Evolutionary conservation across 2,113 vertebrate species (phyloP).

Genomic region (Forbesichthys agassizii): DNA sequence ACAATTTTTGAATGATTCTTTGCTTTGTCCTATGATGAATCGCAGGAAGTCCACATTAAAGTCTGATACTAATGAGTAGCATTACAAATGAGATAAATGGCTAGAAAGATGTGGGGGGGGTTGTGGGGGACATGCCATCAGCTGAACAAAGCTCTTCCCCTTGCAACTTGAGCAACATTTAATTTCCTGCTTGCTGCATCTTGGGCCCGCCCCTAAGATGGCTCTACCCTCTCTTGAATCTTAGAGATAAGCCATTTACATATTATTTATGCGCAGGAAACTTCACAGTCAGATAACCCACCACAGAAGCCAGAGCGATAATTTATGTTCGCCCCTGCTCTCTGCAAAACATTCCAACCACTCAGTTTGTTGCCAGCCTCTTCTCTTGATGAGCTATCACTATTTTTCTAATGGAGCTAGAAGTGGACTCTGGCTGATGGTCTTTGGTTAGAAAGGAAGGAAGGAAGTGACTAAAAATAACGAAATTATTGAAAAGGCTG

Average conservation of each 20-base stretch:
- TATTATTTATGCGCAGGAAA: constrained; percentile 23
- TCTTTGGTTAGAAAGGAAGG: constrained; percentile 4
- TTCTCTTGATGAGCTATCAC: neutral
- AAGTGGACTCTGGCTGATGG: constrained; percentile 1
- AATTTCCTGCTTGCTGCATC: neutral
- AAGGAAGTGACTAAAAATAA: constrained; percentile 27
- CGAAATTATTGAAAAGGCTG: neutral
- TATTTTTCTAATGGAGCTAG: neutral
- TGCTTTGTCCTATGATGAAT: neutral
- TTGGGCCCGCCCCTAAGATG: neutral
- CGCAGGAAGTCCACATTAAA: too few relatives aligned
- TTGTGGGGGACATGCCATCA: too few relatives aligned
- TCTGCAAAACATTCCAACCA: neutral
- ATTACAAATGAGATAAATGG: too few relatives aligned
- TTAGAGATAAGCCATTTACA: neutral
- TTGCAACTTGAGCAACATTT: too few relatives aligned
- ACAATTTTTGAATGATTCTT: neutral
- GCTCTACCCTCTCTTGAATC: neutral
- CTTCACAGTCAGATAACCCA: constrained; percentile 34
- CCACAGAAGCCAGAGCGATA: neutral
- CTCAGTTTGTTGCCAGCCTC: neutral
- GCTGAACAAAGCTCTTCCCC: too few relatives aligned
- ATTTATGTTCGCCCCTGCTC: neutral
- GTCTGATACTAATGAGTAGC: too few relatives aligned
- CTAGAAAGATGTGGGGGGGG: too few relatives aligned